Conservation (phyloP, 2,888 invertebrate species). For the Uropetala carovei region DNA sequence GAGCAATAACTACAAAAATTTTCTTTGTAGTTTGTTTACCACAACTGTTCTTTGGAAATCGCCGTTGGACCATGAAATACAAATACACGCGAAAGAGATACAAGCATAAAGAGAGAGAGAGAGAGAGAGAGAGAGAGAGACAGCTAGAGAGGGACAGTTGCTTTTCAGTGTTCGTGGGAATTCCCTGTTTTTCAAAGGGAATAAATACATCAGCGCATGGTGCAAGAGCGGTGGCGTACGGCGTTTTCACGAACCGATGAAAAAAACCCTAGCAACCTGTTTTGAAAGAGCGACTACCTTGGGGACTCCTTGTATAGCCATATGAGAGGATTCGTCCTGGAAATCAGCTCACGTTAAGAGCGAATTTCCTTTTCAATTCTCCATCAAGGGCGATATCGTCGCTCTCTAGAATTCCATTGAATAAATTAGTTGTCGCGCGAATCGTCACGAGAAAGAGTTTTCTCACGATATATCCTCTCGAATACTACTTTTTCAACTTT, state of each 20-base stretch:
- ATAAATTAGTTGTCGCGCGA: neutral
- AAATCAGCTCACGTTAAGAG: neutral
- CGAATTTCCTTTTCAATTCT: conserved; percentile 3
- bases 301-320: conserved; percentile 18
- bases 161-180: conserved; percentile 10
- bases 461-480: neutral
- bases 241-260: neutral
- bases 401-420: neutral
- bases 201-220: conserved; percentile 2
- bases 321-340: neutral
- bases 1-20: too few species aligned
- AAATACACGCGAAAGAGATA: neutral
- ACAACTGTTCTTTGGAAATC: too few species aligned
- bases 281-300: neutral
- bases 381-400: neutral
- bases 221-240: neutral
- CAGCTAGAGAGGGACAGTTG: neutral
- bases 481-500: too few species aligned
- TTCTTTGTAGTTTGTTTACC: too few species aligned
- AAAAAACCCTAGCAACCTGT: conserved; percentile 18
- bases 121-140: too few species aligned
- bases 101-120: neutral
- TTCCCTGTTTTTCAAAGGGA: neutral
- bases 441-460: neutral
- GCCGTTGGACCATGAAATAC: neutral